These are phyloP conservation scores for Dendrolimus kikuchii DNA, from an alignment of 1,140 invertebrate species.

Conservation along the genomic window DNA sequence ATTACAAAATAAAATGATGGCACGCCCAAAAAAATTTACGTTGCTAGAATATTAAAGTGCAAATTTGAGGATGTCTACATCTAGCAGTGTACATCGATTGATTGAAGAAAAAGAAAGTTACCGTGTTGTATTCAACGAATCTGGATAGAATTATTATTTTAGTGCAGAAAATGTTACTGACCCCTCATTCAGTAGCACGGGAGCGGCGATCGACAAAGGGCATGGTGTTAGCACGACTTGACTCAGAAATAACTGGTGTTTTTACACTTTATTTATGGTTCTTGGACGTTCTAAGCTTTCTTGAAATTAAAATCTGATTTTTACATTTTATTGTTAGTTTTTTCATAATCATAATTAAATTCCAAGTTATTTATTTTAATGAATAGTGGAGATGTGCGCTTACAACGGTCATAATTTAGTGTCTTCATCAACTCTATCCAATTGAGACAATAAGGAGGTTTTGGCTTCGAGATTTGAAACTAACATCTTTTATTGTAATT, in stretches of 20 bases:
- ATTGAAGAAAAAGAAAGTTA: not conserved
- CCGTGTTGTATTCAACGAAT: not conserved
- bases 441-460: not conserved
- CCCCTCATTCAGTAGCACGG: slow-evolving; percentile 12
- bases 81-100: not conserved
- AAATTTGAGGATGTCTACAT: too few species aligned
- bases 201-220: slow-evolving; percentile 17
- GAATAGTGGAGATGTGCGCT: not conserved
- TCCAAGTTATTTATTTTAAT: not conserved
- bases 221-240: slow-evolving; percentile 13
- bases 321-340: slow-evolving; percentile 2
- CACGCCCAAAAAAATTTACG: too few species aligned
- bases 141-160: slow-evolving; percentile 1
- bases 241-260: slow-evolving; percentile 12
- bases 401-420: not conserved
- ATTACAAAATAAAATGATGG: too few species aligned
- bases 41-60: too few species aligned
- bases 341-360: slow-evolving; percentile 2
- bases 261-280: slow-evolving; percentile 15
- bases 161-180: slow-evolving; percentile 5
- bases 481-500: too few species aligned
- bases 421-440: not conserved
- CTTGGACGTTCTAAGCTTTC: not conserved
- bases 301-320: not conserved
- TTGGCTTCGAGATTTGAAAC: too few species aligned